phyloP scores from a whole-genome alignment of 1,140 invertebrate species.

The Apis cerana region DNA sequence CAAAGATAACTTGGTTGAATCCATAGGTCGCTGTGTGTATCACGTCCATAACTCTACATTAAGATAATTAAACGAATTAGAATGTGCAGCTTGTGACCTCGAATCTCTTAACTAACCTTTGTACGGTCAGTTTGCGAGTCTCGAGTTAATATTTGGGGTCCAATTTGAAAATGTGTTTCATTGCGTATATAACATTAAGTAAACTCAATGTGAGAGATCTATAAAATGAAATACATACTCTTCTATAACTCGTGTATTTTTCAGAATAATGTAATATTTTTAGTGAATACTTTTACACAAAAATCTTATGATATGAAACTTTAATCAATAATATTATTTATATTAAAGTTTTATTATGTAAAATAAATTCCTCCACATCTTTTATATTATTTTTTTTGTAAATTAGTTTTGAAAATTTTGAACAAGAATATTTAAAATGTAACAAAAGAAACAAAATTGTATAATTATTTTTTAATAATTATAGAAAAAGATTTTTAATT shows the following conservation, averaged over 20 bases:
- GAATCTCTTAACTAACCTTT: conserved; percentile 41
- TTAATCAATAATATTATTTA: too few species aligned
- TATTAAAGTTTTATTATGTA: too few species aligned
- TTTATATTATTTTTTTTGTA: too few species aligned
- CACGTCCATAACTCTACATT: conserved; percentile 72
- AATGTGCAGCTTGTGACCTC: conserved; percentile 56
- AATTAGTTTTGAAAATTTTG: too few species aligned
- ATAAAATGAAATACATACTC: not conserved
- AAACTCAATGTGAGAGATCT: not conserved
- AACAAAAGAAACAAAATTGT: too few species aligned
- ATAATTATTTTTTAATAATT: too few species aligned
- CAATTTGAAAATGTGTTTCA: not conserved
- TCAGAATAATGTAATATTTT: too few species aligned
- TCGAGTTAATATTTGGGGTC: not conserved
- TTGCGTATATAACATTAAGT: not conserved
- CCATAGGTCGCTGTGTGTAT: conserved; percentile 42
- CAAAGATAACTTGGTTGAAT: conserved; percentile 64
- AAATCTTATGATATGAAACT: too few species aligned
- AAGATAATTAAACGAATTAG: conserved; percentile 77
- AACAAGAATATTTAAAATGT: too few species aligned
- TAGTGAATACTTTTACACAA: too few species aligned
- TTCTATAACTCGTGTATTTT: not conserved
- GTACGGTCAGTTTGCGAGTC: not conserved
- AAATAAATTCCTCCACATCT: too few species aligned
- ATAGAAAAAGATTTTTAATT: too few species aligned